These are phyloP conservation scores for Bombus cullumanus DNA, from an alignment of 1,140 invertebrate species.

Conservation along the genomic window DNA sequence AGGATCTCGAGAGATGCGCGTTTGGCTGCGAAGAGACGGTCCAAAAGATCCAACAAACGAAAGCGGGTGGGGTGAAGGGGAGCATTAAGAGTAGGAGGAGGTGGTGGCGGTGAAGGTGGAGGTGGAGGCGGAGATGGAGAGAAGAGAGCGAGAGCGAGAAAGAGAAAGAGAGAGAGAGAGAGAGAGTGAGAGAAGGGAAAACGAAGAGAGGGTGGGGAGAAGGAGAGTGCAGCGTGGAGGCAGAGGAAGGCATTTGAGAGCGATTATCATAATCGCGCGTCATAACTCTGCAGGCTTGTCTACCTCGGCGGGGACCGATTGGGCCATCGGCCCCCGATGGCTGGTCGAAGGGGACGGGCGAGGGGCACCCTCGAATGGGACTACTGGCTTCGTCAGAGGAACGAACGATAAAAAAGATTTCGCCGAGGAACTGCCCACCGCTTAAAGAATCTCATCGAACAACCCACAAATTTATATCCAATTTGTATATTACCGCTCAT, in stretches of 20 bases:
- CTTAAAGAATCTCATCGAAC: constrained; percentile 72
- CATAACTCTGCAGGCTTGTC: constrained; percentile 79
- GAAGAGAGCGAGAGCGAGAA: not conserved
- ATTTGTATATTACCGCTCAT: constrained; percentile 72
- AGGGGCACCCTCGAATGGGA: constrained; percentile 51
- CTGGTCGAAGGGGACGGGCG: constrained; percentile 12
- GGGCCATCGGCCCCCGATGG: constrained; percentile 61
- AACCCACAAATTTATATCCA: constrained; percentile 71
- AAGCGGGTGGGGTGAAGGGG: constrained; percentile 9
- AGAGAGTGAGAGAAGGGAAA: constrained; percentile 17
- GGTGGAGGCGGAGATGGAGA: constrained; percentile 24
- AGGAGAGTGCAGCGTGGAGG: constrained; percentile 50
- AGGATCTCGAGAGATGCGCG: constrained; percentile 28
- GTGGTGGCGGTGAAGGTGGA: not conserved
- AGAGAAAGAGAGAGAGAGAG: constrained; percentile 2
- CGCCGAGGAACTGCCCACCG: constrained; percentile 64
- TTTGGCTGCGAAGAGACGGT: constrained; percentile 49
- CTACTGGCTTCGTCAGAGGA: constrained; percentile 54
- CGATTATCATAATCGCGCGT: constrained; percentile 83
- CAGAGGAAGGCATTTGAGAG: constrained; percentile 71
- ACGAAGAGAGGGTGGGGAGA: constrained; percentile 30
- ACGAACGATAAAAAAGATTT: constrained; percentile 56
- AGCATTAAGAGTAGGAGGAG: not conserved
- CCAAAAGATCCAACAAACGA: constrained; percentile 41
- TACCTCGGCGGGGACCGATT: constrained; percentile 71